phyloP scores from a whole-genome alignment of 2,113 vertebrate species.

The Sapayoa aenigma region DNA sequence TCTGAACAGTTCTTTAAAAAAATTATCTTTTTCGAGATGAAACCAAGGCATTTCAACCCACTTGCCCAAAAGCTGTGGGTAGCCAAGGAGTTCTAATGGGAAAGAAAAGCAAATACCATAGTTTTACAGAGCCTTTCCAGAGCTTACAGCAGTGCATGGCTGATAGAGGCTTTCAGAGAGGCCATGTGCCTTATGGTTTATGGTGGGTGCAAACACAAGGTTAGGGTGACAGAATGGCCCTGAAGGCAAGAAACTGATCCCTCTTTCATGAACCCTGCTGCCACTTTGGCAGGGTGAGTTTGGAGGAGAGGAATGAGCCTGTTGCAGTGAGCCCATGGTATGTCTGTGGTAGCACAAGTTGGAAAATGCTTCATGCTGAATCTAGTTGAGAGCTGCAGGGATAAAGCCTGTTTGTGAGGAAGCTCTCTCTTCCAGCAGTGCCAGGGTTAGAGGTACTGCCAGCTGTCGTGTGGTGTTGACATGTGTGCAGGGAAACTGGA shows the following conservation, averaged over 20 bases:
- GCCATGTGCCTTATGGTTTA: not conserved
- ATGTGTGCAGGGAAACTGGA: not conserved
- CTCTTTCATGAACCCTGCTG: not conserved
- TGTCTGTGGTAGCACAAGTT: not conserved
- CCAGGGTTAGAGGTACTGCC: not conserved
- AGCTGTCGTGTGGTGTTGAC: not conserved
- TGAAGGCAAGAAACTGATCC: not conserved
- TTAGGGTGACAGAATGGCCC: not conserved
- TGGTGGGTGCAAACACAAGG: not conserved
- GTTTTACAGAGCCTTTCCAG: not conserved
- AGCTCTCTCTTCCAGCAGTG: not conserved
- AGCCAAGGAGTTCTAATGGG: not conserved
- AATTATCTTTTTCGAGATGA: not conserved
- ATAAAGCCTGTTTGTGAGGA: not conserved
- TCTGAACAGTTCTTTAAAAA: not conserved
- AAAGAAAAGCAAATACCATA: not conserved
- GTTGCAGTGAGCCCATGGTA: accelerated
- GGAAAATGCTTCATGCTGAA: not conserved
- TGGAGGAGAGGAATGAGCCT: not conserved
- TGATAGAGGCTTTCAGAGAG: not conserved
- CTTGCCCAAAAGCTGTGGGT: not conserved
- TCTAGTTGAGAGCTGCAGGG: not conserved
- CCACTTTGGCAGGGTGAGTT: not conserved
- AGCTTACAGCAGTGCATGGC: not conserved
- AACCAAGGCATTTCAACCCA: not conserved